Evolutionary conservation across 2,797 vertebrate species (phyloP), one percentile per base, ranked within the genome.

Genomic region (Lophotriccus pileatus): DNA sequence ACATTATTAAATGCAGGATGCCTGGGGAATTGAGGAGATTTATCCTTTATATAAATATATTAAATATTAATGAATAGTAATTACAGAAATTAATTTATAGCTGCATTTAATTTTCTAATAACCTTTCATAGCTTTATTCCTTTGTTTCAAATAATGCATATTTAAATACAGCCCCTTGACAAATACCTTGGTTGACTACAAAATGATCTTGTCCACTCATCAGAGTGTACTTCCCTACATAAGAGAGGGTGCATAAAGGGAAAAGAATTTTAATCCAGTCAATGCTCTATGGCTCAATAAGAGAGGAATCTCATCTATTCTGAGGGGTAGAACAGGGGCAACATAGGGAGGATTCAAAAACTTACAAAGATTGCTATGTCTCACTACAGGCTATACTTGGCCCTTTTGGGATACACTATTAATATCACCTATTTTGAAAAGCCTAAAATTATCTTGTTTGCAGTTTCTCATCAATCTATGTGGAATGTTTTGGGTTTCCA

Each of bases 61-160:
- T 96, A 98, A 98, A 98, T 97, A 98, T 98, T 98, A 97, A 98
- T 97, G 96, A 95, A 87, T 25, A 64, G 62, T 97, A 96, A 97
- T 97, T 97, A 96, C 87, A 95, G 85, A 97, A 97, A 98, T 97
- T 97, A 98, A 97, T 97, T 97, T 97, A 96, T 82, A 97, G 94
- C 80, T 94, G 80, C 84, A 94, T 97, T 97, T 97, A 96, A 95
- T 97, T 97, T 96, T 93, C 68, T 97, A 93, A 95, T 97, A 97
- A 96, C 49, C 49, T 96, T 94, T 94, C 87, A 91, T 75, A 86
- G 68, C 75, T 96, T 97, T 94, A 90, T 89, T 91, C 53, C 86
- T 97, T 93, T 87, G 82, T 91, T 95, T 59, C 43, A 94, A 79
- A 92, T 56, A 90, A 91, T 76, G 68, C 80, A 80, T 95, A 85